Evolutionary conservation across 1,140 invertebrate species (phyloP).

Genomic region (Berghia stephanieae): DNA sequence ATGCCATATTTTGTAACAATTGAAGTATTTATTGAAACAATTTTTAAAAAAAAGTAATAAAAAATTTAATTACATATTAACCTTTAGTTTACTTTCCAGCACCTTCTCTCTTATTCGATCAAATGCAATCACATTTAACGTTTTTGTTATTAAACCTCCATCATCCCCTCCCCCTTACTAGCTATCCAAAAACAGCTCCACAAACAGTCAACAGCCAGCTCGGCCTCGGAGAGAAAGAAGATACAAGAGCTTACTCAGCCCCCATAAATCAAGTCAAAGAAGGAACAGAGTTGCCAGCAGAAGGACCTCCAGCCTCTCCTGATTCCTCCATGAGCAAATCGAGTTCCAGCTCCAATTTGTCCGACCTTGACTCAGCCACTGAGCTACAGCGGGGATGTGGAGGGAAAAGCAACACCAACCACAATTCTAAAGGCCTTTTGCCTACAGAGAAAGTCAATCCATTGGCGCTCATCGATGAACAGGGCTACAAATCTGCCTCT

Average conservation of each 20-base stretch:
- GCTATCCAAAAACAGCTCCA: conserved; percentile 56
- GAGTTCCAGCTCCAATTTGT: conserved; percentile 46
- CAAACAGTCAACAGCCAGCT: conserved; percentile 47
- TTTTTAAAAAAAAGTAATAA: not conserved
- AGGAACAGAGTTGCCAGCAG: not conserved
- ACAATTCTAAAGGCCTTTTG: conserved; percentile 38
- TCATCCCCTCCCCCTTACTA: conserved; percentile 36
- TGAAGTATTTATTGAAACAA: not conserved
- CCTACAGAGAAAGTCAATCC: conserved; percentile 53
- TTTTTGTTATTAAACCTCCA: no score
- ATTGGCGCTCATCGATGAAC: conserved; percentile 41
- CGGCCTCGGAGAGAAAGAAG: conserved; percentile 39
- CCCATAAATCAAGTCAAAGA: conserved; percentile 40
- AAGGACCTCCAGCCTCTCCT: conserved; percentile 38
- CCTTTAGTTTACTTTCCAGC: no score
- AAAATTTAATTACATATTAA: no score
- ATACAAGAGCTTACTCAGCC: conserved; percentile 45
- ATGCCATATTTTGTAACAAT: no score
- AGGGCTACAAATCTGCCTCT: conserved; percentile 26
- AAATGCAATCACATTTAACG: no score
- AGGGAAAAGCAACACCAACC: conserved; percentile 1
- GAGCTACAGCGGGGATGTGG: conserved; percentile 43
- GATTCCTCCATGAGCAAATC: conserved; percentile 52
- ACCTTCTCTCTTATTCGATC: no score
- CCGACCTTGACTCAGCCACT: conserved; percentile 54